Percentiles rank a stretch among this genome's conserved stretches.
Conservation (phyloP, 1,140 invertebrate species). For the Aphis craccivora region DNA sequence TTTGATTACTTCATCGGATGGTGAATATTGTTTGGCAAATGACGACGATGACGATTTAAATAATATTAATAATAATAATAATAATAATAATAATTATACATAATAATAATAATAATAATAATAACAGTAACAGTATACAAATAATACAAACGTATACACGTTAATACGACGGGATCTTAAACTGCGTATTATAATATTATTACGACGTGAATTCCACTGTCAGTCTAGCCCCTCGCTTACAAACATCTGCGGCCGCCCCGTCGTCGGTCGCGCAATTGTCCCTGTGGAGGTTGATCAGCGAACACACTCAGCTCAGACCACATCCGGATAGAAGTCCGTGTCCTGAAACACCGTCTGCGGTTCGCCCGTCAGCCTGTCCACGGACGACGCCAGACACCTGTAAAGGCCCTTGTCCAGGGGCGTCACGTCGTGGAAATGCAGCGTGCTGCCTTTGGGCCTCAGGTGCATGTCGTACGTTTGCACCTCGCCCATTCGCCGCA, state of each 20-base stretch:
- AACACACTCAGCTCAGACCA: not conserved
- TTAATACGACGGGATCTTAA: not conserved
- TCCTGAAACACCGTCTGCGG: slow-evolving; percentile 62
- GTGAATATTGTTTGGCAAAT: not conserved
- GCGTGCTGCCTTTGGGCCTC: slow-evolving; percentile 60
- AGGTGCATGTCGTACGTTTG: slow-evolving; percentile 61
- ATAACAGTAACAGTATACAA: not conserved
- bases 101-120: not conserved
- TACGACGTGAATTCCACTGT: not conserved
- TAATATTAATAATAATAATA: not conserved
- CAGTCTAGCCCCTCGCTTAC: not conserved
- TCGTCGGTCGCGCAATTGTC: not conserved
- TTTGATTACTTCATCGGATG: not conserved
- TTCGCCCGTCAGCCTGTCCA: slow-evolving; percentile 59
- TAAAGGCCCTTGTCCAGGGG: slow-evolving; percentile 62
- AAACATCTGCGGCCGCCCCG: not conserved
- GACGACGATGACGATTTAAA: not conserved
- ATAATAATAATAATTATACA: not conserved
- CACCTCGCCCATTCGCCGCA: slow-evolving; percentile 59
- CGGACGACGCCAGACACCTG: slow-evolving; percentile 61
- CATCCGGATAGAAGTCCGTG: slow-evolving; percentile 61
- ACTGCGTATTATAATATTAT: not conserved
- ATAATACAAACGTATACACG: not conserved
- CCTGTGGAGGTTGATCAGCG: not conserved
- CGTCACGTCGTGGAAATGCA: slow-evolving; percentile 60